Conservation (phyloP, 2,113 vertebrate genomes). For the Nestor notabilis region DNA sequence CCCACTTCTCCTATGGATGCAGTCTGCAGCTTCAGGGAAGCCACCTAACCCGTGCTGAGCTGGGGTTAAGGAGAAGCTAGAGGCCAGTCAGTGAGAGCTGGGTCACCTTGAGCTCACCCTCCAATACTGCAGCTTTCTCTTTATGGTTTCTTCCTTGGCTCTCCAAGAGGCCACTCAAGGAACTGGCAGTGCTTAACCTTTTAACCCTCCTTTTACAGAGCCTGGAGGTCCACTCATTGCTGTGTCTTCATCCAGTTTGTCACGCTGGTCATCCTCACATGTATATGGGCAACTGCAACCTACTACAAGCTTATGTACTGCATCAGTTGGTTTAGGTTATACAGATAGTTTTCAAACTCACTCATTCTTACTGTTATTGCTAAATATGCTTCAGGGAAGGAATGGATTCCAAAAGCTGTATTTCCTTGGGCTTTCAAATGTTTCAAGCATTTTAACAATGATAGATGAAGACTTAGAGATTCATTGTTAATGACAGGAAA, state of each 20-base stretch:
- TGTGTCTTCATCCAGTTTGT: not conserved
- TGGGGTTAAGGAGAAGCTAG: not conserved
- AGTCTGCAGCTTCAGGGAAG: not conserved
- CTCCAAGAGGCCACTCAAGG: not conserved
- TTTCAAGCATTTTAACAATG: not conserved
- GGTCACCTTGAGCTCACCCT: not conserved
- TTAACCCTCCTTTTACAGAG: not conserved
- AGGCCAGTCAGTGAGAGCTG: not conserved
- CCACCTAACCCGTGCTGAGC: no score
- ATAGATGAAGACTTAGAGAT: not conserved
- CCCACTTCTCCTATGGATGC: not conserved
- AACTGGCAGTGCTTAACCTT: not conserved
- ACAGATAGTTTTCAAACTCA: not conserved
- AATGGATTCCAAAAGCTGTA: not conserved
- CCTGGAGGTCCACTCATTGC: not conserved
- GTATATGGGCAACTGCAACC: fast-evolving
- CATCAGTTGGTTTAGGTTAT: not conserved
- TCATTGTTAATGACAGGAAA: not conserved
- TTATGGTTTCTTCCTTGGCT: not conserved
- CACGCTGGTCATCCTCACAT: fast-evolving
- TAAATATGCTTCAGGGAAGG: not conserved
- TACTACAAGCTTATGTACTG: not conserved
- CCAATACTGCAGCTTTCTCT: not conserved
- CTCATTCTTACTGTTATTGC: not conserved
- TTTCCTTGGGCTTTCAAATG: not conserved